These are phyloP conservation scores for Acleris cristana DNA, from an alignment of 2,888 invertebrate genomes.

Conservation along the genomic window DNA sequence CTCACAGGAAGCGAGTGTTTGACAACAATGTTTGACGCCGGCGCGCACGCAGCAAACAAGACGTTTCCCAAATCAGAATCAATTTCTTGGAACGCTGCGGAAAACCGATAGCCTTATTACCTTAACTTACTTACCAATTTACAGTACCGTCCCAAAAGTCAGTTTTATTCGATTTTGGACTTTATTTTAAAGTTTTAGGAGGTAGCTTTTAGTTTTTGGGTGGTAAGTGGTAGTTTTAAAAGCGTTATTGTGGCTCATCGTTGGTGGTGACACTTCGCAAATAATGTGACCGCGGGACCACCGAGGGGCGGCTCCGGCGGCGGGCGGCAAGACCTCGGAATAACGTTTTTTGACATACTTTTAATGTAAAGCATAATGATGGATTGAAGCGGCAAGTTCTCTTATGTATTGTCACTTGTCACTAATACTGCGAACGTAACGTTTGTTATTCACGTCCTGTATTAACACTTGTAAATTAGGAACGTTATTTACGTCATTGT, in stretches of 20 bases:
- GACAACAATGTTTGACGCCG: slow-evolving; percentile 38
- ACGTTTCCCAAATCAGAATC: slow-evolving; percentile 32
- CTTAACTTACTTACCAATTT: slow-evolving; percentile 14
- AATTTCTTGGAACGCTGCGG: slow-evolving; percentile 37
- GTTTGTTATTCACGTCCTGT: too few species aligned
- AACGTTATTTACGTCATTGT: too few species aligned
- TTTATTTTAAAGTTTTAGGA: slow-evolving; percentile 8
- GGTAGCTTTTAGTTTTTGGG: background rate
- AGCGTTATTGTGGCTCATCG: slow-evolving; percentile 33
- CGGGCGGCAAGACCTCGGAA: slow-evolving; percentile 29
- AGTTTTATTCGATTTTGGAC: background rate
- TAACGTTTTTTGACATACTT: slow-evolving; percentile 31
- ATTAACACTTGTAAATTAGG: too few species aligned
- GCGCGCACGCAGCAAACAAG: slow-evolving; percentile 34
- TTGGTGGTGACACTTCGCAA: slow-evolving; percentile 37
- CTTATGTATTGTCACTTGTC: background rate
- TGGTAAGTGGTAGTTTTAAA: slow-evolving; percentile 8
- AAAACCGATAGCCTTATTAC: slow-evolving; percentile 41
- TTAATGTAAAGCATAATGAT: slow-evolving; percentile 16
- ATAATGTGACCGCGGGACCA: slow-evolving; percentile 32
- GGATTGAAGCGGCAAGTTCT: slow-evolving; percentile 23
- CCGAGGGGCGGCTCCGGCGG: slow-evolving; percentile 26
- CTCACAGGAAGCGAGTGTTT: slow-evolving; percentile 39
- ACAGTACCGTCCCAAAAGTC: background rate
- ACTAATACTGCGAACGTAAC: too few species aligned